Conservation (phyloP, 92 coral and sea anemone species). For the Porites evermanni region DNA sequence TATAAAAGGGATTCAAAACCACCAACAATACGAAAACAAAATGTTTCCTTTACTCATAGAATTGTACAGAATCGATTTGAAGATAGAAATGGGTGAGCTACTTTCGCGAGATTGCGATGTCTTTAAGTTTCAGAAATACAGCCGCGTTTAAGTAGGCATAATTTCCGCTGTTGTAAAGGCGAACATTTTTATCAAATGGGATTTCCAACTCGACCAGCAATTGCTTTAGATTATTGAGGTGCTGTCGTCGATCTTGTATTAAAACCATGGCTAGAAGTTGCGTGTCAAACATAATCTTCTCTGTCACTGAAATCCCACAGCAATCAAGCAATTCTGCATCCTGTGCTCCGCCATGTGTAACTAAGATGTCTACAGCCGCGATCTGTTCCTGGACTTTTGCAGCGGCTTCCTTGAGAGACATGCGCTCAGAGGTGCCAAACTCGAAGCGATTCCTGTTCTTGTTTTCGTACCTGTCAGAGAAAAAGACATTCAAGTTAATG, state of each 20-base stretch:
- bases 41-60: too few relatives aligned
- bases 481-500: background rate
- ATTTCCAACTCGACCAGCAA: constrained; percentile 49
- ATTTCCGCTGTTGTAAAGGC: constrained; percentile 71
- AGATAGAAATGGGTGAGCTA: too few relatives aligned
- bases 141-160: constrained; percentile 70
- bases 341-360: constrained; percentile 57
- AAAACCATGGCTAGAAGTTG: constrained; percentile 63
- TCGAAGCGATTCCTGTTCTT: constrained; percentile 58
- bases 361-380: constrained; percentile 43
- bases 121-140: constrained; percentile 25
- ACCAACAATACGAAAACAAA: too few relatives aligned
- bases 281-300: constrained; percentile 67
- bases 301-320: constrained; percentile 21
- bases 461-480: constrained; percentile 15
- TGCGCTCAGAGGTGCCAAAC: constrained; percentile 62
- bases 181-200: constrained; percentile 23
- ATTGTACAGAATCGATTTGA: too few relatives aligned
- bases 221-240: constrained; percentile 43
- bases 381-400: constrained; percentile 45
- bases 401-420: constrained; percentile 72
- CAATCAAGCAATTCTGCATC: constrained; percentile 48
- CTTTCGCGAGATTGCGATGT: too few relatives aligned
- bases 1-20: too few relatives aligned
- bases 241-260: constrained; percentile 9